phyloP scores from a whole-genome alignment of 2,888 invertebrate genomes.

The Limnephilus marmoratus region DNA sequence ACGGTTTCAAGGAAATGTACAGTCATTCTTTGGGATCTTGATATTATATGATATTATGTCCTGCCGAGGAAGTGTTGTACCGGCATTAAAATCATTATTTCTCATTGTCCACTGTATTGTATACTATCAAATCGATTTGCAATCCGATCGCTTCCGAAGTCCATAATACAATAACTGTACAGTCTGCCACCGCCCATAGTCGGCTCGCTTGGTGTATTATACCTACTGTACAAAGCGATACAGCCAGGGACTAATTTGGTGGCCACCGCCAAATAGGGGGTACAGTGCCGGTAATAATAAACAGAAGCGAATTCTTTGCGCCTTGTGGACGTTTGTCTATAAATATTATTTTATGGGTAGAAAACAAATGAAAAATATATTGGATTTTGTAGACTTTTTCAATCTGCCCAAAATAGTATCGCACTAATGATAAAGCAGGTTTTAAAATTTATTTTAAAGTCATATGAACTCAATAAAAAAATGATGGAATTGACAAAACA shows the following conservation, averaged over 20 bases:
- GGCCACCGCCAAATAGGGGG: neutral
- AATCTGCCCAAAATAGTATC: neutral
- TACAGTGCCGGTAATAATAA: conserved; percentile 8
- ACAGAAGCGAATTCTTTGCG: conserved; percentile 19
- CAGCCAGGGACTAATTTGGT: conserved; percentile 7
- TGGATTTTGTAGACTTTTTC: neutral
- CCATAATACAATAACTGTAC: conserved; percentile 33
- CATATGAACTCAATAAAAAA: too few relatives aligned
- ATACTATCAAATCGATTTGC: neutral
- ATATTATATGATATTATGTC: neutral
- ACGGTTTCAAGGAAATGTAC: neutral
- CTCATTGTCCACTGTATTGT: neutral
- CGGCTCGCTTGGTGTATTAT: neutral
- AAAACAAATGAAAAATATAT: neutral
- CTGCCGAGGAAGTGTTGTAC: neutral
- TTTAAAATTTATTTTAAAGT: neutral
- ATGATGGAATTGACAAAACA: too few relatives aligned
- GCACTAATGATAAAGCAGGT: neutral
- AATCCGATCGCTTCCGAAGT: neutral
- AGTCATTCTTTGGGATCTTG: neutral
- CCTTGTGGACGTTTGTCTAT: neutral
- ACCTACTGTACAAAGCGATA: neutral
- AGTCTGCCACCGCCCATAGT: conserved; percentile 8
- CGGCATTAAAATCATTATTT: neutral
- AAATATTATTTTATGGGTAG: neutral